phyloP scores from a whole-genome alignment of 2,888 invertebrate species.

The Scaptomyza polygonia region DNA sequence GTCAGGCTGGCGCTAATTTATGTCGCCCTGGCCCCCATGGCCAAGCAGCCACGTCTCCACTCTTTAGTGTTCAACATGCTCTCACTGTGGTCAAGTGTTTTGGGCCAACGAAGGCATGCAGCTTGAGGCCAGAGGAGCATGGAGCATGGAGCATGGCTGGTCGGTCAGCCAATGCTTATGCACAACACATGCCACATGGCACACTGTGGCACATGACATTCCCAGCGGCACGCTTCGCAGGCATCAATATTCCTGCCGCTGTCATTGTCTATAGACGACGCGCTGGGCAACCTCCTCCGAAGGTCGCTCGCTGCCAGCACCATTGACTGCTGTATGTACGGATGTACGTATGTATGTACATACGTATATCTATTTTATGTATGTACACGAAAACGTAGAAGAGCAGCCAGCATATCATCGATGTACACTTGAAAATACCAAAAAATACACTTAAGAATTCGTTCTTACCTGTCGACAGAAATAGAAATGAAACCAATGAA shows the following conservation, averaged over 20 bases:
- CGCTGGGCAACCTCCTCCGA: constrained; percentile 57
- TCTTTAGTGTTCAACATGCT: constrained; percentile 51
- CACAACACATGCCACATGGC: constrained; percentile 23
- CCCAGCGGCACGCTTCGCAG: constrained; percentile 64
- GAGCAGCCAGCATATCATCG: neutral
- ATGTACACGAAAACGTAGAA: neutral
- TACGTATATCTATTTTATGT: neutral
- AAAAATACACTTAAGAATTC: neutral
- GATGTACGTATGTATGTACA: neutral
- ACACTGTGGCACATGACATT: constrained; percentile 60
- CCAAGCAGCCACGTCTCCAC: constrained; percentile 10
- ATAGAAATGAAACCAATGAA: no score
- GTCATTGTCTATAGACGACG: constrained; percentile 53
- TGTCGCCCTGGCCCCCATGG: constrained; percentile 10
- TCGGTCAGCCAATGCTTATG: constrained; percentile 11
- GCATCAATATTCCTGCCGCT: constrained; percentile 65
- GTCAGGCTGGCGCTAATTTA: constrained; percentile 29
- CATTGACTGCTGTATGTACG: neutral
- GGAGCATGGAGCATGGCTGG: neutral
- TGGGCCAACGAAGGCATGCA: neutral
- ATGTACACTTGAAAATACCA: constrained; percentile 3
- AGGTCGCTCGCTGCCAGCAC: constrained; percentile 17
- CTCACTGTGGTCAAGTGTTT: constrained; percentile 30
- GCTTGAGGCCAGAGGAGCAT: neutral
- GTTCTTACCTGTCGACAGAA: no score